A percentile compares a stretch with the other conserved stretches of the same genome.
Conservation (phyloP, 2,113 vertebrate genomes). For the Lagopus muta region DNA sequence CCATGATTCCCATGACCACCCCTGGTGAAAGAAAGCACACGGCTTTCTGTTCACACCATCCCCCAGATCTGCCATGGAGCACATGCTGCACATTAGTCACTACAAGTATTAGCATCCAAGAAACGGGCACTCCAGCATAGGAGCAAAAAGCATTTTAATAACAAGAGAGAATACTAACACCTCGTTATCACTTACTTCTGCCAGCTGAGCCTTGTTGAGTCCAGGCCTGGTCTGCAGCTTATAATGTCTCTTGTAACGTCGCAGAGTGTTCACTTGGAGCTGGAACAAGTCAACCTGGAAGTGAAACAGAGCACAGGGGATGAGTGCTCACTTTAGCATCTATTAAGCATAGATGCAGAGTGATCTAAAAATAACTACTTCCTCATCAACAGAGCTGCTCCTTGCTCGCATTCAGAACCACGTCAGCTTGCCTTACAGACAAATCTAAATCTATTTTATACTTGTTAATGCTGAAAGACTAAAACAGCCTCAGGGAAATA, state of each 20-base stretch:
- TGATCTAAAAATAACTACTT: not conserved
- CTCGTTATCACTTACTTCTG: constrained; percentile 85
- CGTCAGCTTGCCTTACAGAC: not conserved
- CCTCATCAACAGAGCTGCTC: not conserved
- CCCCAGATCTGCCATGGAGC: not conserved
- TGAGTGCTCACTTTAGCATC: constrained; percentile 7
- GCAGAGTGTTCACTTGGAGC: constrained; percentile 96
- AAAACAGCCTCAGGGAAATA: constrained; percentile 54
- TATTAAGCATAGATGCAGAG: not conserved
- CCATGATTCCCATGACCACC: not conserved
- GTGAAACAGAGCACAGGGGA: not conserved
- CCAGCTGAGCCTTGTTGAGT: constrained; percentile 97
- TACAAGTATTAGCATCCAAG: not conserved
- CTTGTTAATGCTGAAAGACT: constrained; percentile 40
- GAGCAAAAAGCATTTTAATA: not conserved
- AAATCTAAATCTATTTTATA: constrained; percentile 19
- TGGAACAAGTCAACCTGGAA: constrained; percentile 96
- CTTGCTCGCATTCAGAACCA: not conserved
- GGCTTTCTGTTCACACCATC: not conserved
- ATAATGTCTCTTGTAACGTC: constrained; percentile 98
- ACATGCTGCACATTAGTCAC: accelerated
- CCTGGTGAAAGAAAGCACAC: not conserved
- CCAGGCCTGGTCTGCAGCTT: constrained; percentile 97
- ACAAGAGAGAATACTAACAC: not conserved
- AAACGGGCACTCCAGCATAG: not conserved